Percentiles rank a stretch among this genome's conserved stretches.
phyloP scores from a whole-genome alignment of 2,888 invertebrate species.

The Laothoe populi region DNA sequence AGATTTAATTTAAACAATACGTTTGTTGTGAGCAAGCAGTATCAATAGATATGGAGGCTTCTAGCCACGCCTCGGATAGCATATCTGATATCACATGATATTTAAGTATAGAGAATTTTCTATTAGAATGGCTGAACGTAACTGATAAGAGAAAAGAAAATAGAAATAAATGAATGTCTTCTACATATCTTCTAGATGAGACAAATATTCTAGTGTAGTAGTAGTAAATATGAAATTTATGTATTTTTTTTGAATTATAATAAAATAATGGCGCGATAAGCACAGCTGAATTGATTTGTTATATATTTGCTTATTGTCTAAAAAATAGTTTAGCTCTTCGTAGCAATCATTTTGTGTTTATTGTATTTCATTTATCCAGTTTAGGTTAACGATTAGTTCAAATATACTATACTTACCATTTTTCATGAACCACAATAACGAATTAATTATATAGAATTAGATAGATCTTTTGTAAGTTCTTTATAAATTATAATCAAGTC shows the following conservation, averaged over 20 bases:
- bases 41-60: neutral
- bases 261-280: neutral
- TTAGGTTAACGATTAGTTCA: too few relatives aligned
- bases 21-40: neutral
- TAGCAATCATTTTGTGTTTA: neutral
- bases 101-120: too few relatives aligned
- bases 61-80: slow-evolving; percentile 1
- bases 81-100: neutral
- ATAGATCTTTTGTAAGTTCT: too few relatives aligned
- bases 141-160: too few relatives aligned
- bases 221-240: too few relatives aligned
- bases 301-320: neutral
- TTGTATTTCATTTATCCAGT: neutral
- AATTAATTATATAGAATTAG: too few relatives aligned
- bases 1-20: slow-evolving; percentile 1
- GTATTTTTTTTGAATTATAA: neutral
- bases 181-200: too few relatives aligned
- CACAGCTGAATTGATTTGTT: neutral
- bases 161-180: too few relatives aligned
- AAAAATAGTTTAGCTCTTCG: neutral
- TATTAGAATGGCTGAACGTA: neutral
- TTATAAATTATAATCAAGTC: too few relatives aligned
- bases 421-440: too few relatives aligned
- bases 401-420: too few relatives aligned
- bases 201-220: too few relatives aligned